These are phyloP conservation scores for Zapornia atra DNA, from an alignment of 2,113 vertebrate genomes.

Conservation along the genomic window DNA sequence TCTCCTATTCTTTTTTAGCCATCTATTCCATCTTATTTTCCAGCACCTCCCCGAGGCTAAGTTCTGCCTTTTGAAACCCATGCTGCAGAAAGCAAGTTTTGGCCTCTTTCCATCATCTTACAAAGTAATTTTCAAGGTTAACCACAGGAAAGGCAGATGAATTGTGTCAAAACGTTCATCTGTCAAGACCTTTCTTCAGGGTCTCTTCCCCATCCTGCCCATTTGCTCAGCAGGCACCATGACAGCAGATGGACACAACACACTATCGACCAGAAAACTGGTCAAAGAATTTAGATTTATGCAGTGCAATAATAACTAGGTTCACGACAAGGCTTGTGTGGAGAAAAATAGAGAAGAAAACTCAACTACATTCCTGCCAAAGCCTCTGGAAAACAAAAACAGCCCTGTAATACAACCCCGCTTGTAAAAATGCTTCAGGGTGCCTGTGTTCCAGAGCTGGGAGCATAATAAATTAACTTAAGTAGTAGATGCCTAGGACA, in stretches of 20 bases:
- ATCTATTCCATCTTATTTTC: not conserved
- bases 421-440: slow-evolving; percentile 50
- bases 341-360: slow-evolving; percentile 6
- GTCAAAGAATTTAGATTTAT: not conserved
- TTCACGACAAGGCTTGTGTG: not conserved
- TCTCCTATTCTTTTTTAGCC: not conserved
- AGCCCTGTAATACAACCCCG: not conserved
- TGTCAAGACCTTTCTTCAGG: not conserved
- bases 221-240: not conserved
- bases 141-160: not conserved
- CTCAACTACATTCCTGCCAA: not conserved
- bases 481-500: slow-evolving; percentile 11
- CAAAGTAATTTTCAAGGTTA: slow-evolving; percentile 26
- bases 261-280: not conserved
- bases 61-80: not conserved
- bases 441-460: slow-evolving; percentile 20
- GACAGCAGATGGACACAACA: not conserved
- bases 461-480: slow-evolving; percentile 60
- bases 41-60: not conserved
- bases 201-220: not conserved
- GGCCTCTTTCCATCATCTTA: not conserved
- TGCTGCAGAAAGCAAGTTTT: not conserved
- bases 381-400: slow-evolving; percentile 23
- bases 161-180: not conserved
- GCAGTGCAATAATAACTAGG: not conserved